Base-by-base conservation (phyloP, 2,797 vertebrate genomes). In the Nasua narica region DNA sequence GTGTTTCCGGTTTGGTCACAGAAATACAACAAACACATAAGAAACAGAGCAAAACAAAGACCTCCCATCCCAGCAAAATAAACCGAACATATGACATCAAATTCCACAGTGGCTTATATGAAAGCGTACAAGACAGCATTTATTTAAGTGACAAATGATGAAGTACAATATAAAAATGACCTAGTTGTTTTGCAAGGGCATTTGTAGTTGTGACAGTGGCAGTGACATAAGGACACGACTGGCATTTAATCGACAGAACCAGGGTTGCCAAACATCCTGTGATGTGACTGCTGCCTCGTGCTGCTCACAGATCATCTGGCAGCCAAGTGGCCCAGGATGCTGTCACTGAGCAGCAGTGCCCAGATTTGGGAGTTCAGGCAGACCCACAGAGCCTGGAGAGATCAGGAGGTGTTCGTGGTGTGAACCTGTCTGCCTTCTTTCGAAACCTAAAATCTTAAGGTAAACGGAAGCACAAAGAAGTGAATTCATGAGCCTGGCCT, bases 111-210 rank as follows among this genome's bases (percentile, higher is more conserved):
- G 23, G 37, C 11, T 87, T 56, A 58, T 32, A 12, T 29, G 70
- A 46, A 85, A 83, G 52, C 10, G 2, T 35, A 10, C 16, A 18
- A 74, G 43, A 43, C 29, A 54, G 19, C 25, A 9, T 50, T 35
- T 32, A 67, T 86, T 90, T 93, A 90, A 74, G 72, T 32, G 65
- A 62, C 60, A 88, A 23, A 37, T 74, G 67, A 74, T n/a, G 85
- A 96, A 25, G 32, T 70, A 18, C 16, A 65, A 5, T 86, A 37
- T 77, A 48, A 87, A 95, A 67, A 87, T n/a, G 35, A 43, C 12
- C 0, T 12, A 15, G 52, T 48, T 85, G 5, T 19, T 76, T 40
- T 4, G 13, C 69, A 43, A 46, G 72, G 60, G 9, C 27, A 40
- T 56, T 83, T 90, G 70, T 77, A 46, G 13, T 65, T 88, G 32